phyloP scores from a whole-genome alignment of 2,888 invertebrate species.

The Scrobipalpa atriplicella region DNA sequence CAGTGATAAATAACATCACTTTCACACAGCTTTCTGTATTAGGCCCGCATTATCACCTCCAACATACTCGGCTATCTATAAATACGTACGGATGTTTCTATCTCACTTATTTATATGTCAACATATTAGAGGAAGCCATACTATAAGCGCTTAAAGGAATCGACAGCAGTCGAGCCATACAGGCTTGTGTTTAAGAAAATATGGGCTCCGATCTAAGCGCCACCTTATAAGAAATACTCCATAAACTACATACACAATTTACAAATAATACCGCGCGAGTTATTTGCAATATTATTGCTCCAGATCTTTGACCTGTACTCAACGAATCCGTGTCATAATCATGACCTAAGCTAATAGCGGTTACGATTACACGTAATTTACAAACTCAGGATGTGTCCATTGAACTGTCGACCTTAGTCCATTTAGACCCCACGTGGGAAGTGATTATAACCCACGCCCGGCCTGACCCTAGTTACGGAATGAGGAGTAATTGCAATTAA shows the following conservation, averaged over 20 bases:
- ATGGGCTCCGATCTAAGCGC: too few relatives aligned
- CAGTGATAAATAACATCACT: not conserved
- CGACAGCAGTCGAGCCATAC: too few relatives aligned
- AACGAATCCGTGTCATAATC: not conserved
- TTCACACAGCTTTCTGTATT: not conserved
- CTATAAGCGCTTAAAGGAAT: not conserved
- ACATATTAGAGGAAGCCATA: not conserved
- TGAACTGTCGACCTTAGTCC: slow-evolving; percentile 18
- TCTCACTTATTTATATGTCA: not conserved
- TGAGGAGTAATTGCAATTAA: slow-evolving; percentile 22
- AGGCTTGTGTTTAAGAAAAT: too few relatives aligned
- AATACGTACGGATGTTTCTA: not conserved
- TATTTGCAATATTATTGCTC: not conserved
- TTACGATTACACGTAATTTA: slow-evolving; percentile 3
- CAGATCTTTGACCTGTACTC: not conserved
- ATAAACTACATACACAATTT: not conserved
- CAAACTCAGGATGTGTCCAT: slow-evolving; percentile 21
- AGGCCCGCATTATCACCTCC: not conserved
- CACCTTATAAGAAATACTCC: too few relatives aligned
- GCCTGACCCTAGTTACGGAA: slow-evolving; percentile 5
- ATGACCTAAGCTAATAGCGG: not conserved
- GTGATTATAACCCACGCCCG: slow-evolving; percentile 16
- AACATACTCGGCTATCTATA: not conserved
- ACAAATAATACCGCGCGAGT: not conserved
- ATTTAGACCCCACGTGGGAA: slow-evolving; percentile 17